Conservation (phyloP, 2,888 invertebrate genomes). For the Andrena dorsata region DNA sequence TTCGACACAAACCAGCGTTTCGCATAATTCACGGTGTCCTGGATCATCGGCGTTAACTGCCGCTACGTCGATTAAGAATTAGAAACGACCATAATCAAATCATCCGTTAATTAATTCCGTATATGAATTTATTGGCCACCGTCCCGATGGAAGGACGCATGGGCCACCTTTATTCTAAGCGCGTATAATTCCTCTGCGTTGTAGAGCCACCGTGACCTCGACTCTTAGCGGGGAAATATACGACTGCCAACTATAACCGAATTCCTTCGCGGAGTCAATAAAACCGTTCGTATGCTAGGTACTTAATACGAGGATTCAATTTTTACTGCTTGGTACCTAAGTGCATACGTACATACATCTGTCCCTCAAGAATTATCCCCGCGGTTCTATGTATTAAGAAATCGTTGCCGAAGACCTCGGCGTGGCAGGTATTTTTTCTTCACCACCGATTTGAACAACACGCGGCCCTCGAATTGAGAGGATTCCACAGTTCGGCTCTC, state of each 20-base stretch:
- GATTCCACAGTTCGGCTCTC: constrained; percentile 57
- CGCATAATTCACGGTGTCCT: constrained; percentile 61
- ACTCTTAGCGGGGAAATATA: constrained; percentile 23
- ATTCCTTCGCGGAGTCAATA: constrained; percentile 23
- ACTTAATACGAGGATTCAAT: no score
- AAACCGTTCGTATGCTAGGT: no score
- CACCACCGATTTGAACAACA: constrained; percentile 35
- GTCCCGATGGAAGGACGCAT: constrained; percentile 40
- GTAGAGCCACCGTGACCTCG: constrained; percentile 35
- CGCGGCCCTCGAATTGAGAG: constrained; percentile 43
- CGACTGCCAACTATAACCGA: constrained; percentile 43
- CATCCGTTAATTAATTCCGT: constrained; percentile 70
- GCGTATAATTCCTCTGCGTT: constrained; percentile 33
- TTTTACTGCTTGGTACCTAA: no score
- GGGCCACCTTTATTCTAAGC: constrained; percentile 22
- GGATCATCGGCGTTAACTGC: constrained; percentile 59
- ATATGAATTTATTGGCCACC: constrained; percentile 66
- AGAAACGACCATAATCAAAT: constrained; percentile 73
- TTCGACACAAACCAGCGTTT: constrained; percentile 19
- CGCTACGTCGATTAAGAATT: constrained; percentile 62
- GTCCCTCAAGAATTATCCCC: background rate
- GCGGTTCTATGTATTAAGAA: constrained; percentile 20
- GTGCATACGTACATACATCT: background rate
- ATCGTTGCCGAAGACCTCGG: constrained; percentile 14
- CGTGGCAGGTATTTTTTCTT: constrained; percentile 26